Evolutionary conservation across 2,113 vertebrate species (phyloP).

Genomic region (Colius striatus): DNA sequence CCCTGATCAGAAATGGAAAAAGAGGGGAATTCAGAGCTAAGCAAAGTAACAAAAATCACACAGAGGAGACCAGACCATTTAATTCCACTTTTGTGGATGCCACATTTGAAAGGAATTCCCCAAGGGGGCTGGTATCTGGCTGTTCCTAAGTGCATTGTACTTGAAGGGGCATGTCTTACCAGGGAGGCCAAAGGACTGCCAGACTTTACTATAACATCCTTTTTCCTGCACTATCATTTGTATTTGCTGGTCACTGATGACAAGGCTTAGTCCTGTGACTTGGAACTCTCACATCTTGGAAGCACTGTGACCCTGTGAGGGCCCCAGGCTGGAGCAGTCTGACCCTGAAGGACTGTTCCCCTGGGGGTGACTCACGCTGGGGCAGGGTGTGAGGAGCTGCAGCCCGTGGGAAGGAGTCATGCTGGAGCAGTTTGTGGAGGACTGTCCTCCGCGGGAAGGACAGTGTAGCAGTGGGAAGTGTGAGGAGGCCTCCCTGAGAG

Average conservation of each 20-base stretch:
- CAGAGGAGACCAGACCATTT: background rate
- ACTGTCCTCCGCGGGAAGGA: too few relatives aligned
- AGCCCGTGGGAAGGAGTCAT: too few relatives aligned
- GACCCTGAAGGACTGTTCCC: too few relatives aligned
- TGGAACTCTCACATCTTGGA: background rate
- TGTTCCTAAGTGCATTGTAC: background rate
- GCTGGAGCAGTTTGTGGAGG: too few relatives aligned
- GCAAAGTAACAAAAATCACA: background rate
- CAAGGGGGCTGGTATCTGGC: background rate
- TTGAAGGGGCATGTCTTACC: background rate
- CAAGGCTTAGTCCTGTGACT: background rate
- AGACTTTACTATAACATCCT: background rate
- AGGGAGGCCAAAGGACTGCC: background rate
- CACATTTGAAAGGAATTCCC: background rate
- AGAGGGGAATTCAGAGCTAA: background rate
- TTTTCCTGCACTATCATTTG: background rate
- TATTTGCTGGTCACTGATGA: background rate
- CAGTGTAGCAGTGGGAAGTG: too few relatives aligned
- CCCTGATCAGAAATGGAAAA: background rate
- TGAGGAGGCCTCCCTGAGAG: too few relatives aligned
- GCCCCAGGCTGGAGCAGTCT: too few relatives aligned
- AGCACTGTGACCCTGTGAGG: background rate
- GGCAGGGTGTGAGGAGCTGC: too few relatives aligned
- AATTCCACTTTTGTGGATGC: background rate
- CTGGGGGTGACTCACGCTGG: too few relatives aligned